phyloP scores from a whole-genome alignment of 2,797 vertebrate genomes.

The Zenarchopterus dispar region DNA sequence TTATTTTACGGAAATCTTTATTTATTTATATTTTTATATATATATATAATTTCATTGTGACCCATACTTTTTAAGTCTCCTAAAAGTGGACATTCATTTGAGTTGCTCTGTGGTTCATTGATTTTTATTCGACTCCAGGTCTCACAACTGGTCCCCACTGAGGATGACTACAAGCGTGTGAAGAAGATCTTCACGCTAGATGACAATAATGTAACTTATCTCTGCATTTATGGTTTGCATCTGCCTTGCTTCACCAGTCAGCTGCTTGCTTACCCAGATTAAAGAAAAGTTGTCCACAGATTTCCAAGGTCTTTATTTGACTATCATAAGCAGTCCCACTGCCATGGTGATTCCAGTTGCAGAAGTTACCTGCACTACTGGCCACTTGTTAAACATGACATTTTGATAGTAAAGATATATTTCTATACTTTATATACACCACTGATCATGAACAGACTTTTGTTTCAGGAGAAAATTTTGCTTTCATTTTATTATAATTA shows the following conservation, averaged over 20 bases:
- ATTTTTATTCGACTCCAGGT: slow-evolving; percentile 75
- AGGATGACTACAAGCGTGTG: slow-evolving; percentile 88
- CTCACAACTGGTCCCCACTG: slow-evolving; percentile 76
- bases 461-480: too few species aligned
- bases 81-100: neutral
- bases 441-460: too few species aligned
- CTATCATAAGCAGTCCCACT: slow-evolving; percentile 4
- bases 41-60: too few species aligned
- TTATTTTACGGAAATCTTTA: neutral
- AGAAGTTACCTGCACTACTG: neutral
- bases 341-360: slow-evolving; percentile 13
- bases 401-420: neutral
- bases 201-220: slow-evolving; percentile 75
- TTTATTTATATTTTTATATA: slow-evolving; percentile 4
- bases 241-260: slow-evolving; percentile 21
- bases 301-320: neutral
- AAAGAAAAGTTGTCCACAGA: slow-evolving; percentile 25
- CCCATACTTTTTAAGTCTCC: slow-evolving; percentile 3
- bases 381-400: too few species aligned
- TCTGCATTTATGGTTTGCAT: slow-evolving; percentile 36
- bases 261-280: slow-evolving; percentile 14
- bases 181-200: slow-evolving; percentile 88
- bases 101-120: slow-evolving; percentile 6
- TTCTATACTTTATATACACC: neutral
- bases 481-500: slow-evolving; percentile 8